Percentiles rank a stretch among this genome's conserved stretches.
Evolutionary conservation across 2,888 invertebrate genomes (phyloP).

Genomic region (Apantesis nais): DNA sequence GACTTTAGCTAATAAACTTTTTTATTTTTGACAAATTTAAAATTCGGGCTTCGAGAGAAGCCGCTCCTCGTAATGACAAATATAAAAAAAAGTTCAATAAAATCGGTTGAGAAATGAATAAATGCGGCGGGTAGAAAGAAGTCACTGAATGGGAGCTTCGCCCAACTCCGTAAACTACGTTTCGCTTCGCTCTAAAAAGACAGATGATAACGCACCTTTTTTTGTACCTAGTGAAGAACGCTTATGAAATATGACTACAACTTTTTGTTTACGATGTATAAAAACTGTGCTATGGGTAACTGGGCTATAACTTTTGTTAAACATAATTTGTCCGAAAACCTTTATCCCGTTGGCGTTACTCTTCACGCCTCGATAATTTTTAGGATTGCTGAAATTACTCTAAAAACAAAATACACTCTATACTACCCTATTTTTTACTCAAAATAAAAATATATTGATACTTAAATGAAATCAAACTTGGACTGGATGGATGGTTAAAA

Average conservation of each 20-base stretch:
- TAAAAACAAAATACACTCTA: neutral
- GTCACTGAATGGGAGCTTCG: too few species aligned
- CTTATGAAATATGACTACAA: neutral
- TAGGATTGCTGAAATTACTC: neutral
- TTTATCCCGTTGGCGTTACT: neutral
- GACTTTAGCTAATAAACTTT: too few species aligned
- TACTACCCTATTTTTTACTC: neutral
- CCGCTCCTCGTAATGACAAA: too few species aligned
- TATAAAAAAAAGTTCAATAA: too few species aligned
- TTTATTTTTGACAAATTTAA: too few species aligned
- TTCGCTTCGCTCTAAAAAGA: too few species aligned
- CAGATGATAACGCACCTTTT: neutral
- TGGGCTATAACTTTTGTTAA: neutral
- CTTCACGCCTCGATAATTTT: neutral
- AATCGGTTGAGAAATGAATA: too few species aligned
- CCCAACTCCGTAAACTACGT: too few species aligned
- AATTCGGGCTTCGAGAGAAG: too few species aligned
- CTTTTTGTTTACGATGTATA: neutral
- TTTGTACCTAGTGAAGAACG: neutral
- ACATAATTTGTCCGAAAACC: neutral
- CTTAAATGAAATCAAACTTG: neutral
- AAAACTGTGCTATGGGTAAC: neutral
- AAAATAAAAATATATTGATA: neutral
- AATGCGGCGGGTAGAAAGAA: too few species aligned
- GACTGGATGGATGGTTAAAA: too few species aligned